These are phyloP conservation scores for Tetrao urogallus DNA, from an alignment of 2,113 vertebrate species.

Conservation along the genomic window DNA sequence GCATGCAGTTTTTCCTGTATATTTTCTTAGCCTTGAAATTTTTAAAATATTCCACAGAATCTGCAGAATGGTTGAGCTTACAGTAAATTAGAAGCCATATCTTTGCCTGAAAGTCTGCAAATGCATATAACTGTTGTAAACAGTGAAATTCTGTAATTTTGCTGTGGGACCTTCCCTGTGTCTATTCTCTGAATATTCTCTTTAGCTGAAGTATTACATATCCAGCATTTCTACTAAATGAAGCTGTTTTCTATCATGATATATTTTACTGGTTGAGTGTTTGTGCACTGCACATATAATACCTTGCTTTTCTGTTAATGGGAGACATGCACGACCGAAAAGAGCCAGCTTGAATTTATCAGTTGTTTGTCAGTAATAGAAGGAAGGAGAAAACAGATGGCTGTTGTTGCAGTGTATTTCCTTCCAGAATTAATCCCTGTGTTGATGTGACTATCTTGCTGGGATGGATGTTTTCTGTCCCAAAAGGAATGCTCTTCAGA, in stretches of 20 bases:
- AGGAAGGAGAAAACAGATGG: not conserved
- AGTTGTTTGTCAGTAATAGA: not conserved
- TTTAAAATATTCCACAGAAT: not conserved
- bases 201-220: not conserved
- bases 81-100: not conserved
- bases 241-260: not conserved
- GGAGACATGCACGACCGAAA: not conserved
- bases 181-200: not conserved
- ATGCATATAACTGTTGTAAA: not conserved
- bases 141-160: not conserved
- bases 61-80: not conserved
- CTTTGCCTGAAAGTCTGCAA: rapidly evolving
- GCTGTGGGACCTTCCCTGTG: too few relatives aligned
- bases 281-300: not conserved
- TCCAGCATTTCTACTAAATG: not conserved
- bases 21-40: not conserved
- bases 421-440: not conserved
- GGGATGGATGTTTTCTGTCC: not conserved
- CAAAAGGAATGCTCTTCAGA: not conserved
- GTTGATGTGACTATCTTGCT: not conserved
- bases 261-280: not conserved
- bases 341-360: not conserved
- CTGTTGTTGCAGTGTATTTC: not conserved
- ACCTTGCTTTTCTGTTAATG: not conserved
- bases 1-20: rapidly evolving